These are phyloP conservation scores for Todus mexicanus DNA, from an alignment of 2,797 vertebrate species.

Conservation along the genomic window DNA sequence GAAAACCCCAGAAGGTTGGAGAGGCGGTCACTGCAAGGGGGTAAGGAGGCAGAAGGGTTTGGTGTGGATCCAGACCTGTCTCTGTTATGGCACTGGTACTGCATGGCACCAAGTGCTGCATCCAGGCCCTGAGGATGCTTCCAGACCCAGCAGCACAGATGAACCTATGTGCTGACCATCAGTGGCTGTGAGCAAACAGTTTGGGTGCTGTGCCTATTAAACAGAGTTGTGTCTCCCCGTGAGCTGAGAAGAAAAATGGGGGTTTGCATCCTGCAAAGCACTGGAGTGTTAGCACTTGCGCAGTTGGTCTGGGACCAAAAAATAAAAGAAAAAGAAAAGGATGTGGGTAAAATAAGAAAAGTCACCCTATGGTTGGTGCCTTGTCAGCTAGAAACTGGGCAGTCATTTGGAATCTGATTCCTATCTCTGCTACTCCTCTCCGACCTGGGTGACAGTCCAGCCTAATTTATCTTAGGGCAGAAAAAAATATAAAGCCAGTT, in stretches of 20 bases:
- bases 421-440: background rate
- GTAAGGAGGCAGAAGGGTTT: background rate
- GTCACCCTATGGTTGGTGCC: background rate
- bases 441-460: background rate
- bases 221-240: rapidly evolving
- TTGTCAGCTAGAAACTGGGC: background rate
- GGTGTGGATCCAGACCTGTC: background rate
- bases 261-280: background rate
- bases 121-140: background rate
- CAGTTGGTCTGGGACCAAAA: background rate
- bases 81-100: background rate
- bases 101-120: background rate
- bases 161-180: background rate
- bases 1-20: background rate
- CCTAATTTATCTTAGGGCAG: background rate
- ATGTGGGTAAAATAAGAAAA: background rate
- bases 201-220: background rate
- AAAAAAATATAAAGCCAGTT: background rate
- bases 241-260: background rate
- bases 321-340: background rate
- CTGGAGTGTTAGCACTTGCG: background rate
- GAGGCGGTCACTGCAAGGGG: background rate
- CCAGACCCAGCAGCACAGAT: background rate
- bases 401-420: background rate
- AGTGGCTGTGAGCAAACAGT: background rate